Evolutionary conservation across 2,888 invertebrate genomes (phyloP).

Genomic region (Hoplodrina ambigua): DNA sequence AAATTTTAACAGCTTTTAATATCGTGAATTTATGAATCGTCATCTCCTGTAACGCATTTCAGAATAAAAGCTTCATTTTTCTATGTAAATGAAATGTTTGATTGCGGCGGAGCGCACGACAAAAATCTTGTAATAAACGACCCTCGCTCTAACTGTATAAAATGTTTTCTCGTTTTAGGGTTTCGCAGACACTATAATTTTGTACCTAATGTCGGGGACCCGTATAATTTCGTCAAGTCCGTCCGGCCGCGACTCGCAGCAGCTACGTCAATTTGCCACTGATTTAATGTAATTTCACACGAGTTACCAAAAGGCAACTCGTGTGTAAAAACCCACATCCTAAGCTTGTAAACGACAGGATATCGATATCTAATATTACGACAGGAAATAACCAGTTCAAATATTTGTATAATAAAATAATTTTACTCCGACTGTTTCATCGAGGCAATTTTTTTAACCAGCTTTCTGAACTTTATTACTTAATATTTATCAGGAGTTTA

Average conservation of each 20-base stretch:
- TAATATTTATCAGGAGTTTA: too few species aligned
- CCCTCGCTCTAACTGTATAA: conserved; percentile 53
- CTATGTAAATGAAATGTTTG: conserved; percentile 64
- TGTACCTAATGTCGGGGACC: conserved; percentile 40
- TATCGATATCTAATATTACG: conserved; percentile 23
- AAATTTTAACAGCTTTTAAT: conserved; percentile 55
- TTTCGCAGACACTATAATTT: conserved; percentile 59
- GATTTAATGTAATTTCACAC: conserved; percentile 59
- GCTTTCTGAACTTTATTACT: too few species aligned
- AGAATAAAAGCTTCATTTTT: conserved; percentile 57
- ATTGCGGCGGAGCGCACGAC: conserved; percentile 61
- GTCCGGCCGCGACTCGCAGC: conserved; percentile 19
- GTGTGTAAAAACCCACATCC: conserved; percentile 27
- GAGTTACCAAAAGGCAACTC: conserved; percentile 49
- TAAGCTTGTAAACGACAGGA: conserved; percentile 13
- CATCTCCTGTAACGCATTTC: conserved; percentile 47
- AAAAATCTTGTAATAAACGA: conserved; percentile 65
- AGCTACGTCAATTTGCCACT: conserved; percentile 44
- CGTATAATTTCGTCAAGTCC: conserved; percentile 56
- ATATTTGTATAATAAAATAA: not conserved
- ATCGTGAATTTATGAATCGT: conserved; percentile 60
- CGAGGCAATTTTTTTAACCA: too few species aligned
- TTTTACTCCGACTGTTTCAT: too few species aligned
- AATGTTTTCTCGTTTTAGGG: conserved; percentile 53
- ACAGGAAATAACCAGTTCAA: not conserved